Evolutionary conservation across 2,113 vertebrate genomes (phyloP), one percentile per base, ranked within the genome.

Genomic region (Daboia siamensis): DNA sequence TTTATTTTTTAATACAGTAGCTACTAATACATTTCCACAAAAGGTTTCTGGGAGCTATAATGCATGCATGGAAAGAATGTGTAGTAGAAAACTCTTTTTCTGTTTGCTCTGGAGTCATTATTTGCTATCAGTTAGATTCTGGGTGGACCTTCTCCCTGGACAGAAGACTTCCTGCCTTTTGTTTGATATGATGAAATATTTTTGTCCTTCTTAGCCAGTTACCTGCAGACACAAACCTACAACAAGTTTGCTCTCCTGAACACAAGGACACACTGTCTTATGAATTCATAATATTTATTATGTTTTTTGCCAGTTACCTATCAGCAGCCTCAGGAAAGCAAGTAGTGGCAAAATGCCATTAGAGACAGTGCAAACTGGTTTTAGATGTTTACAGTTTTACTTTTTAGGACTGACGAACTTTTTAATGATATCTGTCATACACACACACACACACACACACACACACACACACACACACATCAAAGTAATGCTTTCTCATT

Each of bases 341-440:
- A 87, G 80, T 87, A 95, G 95, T 93, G 94, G 93, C 95, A 90
- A 95, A 96, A 95, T 96, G 92, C 94, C 93, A 96, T 96, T 96
- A 94, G 94, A 90, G 88, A 94, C 61, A 94, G 94, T 94, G 88
- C 11, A 94, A 95, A 54, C 90, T 86, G 94, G 95, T 91, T 92
- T 94, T 95, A 91, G 69, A 94, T 91, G 93, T 95, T 92, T 90
- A 88, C 93, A 87, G 56, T 48, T 95, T 94, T 95, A 87, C 86
- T 94, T 95, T 94, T 93, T 94, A 97, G 95, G 93, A 95, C 84
- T 95, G 92, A 95, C 94, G 90, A 90, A 93, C 46, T 94, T 94
- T 94, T 86, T 74, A 96, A 94, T 95, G 94, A 96, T 94, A 96
- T 84, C 56, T 88, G n/a, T 74, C 10, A 12, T 92, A 21, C 94